A percentile compares a stretch with the other conserved stretches of the same genome.
Evolutionary conservation across 2,888 invertebrate genomes (phyloP).

Genomic region (Xanthostigma xanthostigma): DNA sequence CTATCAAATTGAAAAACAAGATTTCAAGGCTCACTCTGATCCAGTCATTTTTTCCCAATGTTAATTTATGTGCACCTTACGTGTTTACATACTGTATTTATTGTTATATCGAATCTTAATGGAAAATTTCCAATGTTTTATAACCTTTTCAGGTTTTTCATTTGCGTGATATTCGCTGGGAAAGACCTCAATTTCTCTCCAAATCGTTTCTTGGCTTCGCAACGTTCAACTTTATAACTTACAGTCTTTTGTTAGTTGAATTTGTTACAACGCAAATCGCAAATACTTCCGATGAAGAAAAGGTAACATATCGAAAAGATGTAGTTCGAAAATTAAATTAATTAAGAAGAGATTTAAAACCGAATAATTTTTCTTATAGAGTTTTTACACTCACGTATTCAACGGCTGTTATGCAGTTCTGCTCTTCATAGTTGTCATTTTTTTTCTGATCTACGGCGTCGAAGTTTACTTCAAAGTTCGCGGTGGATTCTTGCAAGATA

Average conservation of each 20-base stretch:
- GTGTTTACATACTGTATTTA: neutral
- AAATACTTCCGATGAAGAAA: constrained; percentile 30
- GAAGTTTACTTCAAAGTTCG: constrained; percentile 90
- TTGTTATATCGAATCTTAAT: neutral
- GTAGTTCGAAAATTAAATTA: neutral
- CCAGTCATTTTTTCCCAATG: no score
- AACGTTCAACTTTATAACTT: constrained; percentile 77
- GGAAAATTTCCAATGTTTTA: neutral
- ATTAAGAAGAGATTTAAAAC: neutral
- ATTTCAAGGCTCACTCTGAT: no score
- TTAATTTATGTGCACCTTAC: no score
- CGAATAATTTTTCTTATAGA: constrained; percentile 29
- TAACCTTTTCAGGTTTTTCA: constrained; percentile 62
- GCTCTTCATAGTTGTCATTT: constrained; percentile 76
- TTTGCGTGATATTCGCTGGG: constrained; percentile 72
- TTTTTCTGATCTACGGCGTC: constrained; percentile 87
- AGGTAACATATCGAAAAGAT: constrained; percentile 16
- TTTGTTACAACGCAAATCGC: constrained; percentile 39
- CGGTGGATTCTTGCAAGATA: constrained; percentile 69
- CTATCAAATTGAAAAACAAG: no score
- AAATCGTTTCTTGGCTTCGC: constrained; percentile 84
- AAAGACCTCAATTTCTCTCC: constrained; percentile 76
- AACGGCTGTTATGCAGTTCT: constrained; percentile 87
- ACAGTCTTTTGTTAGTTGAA: constrained; percentile 69
- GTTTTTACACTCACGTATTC: constrained; percentile 73